Base-by-base conservation (phyloP, 2,888 invertebrate species). In the Drosophila phalerata region DNA sequence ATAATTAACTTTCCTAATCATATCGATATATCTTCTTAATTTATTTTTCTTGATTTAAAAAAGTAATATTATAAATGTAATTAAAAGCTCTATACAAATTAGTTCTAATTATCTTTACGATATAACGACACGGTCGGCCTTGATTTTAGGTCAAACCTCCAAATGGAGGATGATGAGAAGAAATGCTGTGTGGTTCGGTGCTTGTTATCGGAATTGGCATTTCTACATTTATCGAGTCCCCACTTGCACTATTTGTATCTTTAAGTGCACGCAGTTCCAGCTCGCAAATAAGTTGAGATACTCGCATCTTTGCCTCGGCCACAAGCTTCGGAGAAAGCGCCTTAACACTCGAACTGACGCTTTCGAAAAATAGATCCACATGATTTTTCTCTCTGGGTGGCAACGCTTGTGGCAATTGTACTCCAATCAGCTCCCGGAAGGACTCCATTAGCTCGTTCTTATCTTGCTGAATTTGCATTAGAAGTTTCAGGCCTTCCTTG, bases 371-470 rank as follows among this genome's bases (percentile, higher is more conserved):
- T 8, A 87, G 71, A 38, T 90, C 86, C 3, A 87, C 90, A 45
- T 91, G 91, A 60, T 91, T 92, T 45, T 88, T 88, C 28, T 85
- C 91, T 64, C 73, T 85, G 37, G 61, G 71, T 0, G 76, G 40
- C 13, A 62, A 25, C 4, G 63, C 67, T 8, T 69, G 77, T 8
- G 66, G 64, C 2, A 75, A 28, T 22, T 83, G 81, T 51, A 69
- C 68, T n/a, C 89, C 81, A 78, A 91, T 91, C 3, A 92, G 77
- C 43, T 92, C 92, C n/a, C 91, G 90, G 43, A 92, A 91, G 4
- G 92, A 91, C 32, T 92, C 88, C 88, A 90, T 90, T 0, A 92
- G 53, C 32, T 92, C 92, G 49, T 86, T 91, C 56, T 92, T 92
- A 83, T 90, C 49, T 13, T 71, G 79, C 45, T 71, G 77, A 13